These are phyloP conservation scores for Goniozus legneri DNA, from an alignment of 1,140 invertebrate species.

Conservation along the genomic window DNA sequence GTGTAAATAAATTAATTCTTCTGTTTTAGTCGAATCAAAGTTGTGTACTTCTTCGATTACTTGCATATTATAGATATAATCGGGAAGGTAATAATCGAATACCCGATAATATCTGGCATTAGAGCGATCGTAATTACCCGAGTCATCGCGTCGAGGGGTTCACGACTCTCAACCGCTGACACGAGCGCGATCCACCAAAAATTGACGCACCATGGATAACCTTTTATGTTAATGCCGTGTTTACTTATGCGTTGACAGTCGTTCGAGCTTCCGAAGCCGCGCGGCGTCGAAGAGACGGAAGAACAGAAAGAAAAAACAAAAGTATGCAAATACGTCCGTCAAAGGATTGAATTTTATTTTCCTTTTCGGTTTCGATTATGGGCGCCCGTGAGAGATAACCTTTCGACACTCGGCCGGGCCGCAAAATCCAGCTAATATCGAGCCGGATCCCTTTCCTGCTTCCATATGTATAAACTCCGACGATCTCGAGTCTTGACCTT, in stretches of 20 bases:
- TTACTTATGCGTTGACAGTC: conserved; percentile 51
- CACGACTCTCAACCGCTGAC: background rate
- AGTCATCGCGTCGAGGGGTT: conserved; percentile 13
- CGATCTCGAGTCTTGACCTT: too few species aligned
- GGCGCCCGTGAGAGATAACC: conserved; percentile 29
- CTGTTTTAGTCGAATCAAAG: too few species aligned
- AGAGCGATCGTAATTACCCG: too few species aligned
- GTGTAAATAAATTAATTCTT: too few species aligned
- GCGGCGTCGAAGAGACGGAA: conserved; percentile 17
- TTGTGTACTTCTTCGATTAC: too few species aligned
- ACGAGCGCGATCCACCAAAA: conserved; percentile 13
- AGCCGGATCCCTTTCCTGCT: conserved; percentile 31
- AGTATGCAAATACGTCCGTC: conserved; percentile 46
- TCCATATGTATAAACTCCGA: conserved; percentile 44
- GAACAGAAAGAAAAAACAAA: conserved; percentile 16
- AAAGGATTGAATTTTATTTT: conserved; percentile 50
- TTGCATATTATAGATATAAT: too few species aligned
- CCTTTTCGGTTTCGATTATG: conserved; percentile 2
- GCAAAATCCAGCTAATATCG: conserved; percentile 26
- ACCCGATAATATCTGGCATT: too few species aligned
- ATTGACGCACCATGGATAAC: conserved; percentile 24
- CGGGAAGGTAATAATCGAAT: too few species aligned
- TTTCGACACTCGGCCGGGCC: conserved; percentile 32
- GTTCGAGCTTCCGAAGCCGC: conserved; percentile 36
- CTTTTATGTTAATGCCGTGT: conserved; percentile 48